Conservation (phyloP, 2,113 vertebrate genomes). For the Hiodon alosoides region DNA sequence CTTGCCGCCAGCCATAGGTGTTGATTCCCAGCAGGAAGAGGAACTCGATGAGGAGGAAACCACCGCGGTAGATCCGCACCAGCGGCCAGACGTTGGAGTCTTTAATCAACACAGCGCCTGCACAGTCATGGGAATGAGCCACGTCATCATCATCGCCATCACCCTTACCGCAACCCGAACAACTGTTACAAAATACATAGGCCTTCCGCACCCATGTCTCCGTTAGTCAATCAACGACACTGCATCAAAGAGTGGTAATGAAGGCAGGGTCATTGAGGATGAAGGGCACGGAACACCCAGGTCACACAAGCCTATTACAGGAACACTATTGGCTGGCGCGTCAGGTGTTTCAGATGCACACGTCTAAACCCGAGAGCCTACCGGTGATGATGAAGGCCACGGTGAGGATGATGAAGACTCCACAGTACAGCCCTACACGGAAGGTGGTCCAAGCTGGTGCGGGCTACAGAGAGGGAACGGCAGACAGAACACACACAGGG, state of each 20-base stretch:
- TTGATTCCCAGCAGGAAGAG: constrained; percentile 98
- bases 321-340: not conserved
- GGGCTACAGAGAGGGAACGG: constrained; percentile 62
- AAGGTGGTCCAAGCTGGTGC: constrained; percentile 97
- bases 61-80: constrained; percentile 94
- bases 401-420: constrained; percentile 83
- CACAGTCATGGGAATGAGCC: constrained; percentile 17
- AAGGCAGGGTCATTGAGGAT: no score
- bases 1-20: constrained; percentile 97
- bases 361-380: constrained; percentile 38
- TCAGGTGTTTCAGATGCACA: not conserved
- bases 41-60: constrained; percentile 96
- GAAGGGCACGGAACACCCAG: not conserved
- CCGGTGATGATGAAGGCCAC: constrained; percentile 85
- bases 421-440: constrained; percentile 91
- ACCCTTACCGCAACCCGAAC: not conserved
- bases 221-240: no score
- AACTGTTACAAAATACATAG: no score
- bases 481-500: not conserved
- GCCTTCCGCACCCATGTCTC: no score
- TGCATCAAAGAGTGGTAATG: no score
- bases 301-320: not conserved
- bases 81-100: constrained; percentile 79
- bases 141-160: not conserved
- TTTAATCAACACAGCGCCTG: constrained; percentile 72